Base-by-base conservation (phyloP, 2,888 invertebrate genomes). In the Dryococelus australis region DNA sequence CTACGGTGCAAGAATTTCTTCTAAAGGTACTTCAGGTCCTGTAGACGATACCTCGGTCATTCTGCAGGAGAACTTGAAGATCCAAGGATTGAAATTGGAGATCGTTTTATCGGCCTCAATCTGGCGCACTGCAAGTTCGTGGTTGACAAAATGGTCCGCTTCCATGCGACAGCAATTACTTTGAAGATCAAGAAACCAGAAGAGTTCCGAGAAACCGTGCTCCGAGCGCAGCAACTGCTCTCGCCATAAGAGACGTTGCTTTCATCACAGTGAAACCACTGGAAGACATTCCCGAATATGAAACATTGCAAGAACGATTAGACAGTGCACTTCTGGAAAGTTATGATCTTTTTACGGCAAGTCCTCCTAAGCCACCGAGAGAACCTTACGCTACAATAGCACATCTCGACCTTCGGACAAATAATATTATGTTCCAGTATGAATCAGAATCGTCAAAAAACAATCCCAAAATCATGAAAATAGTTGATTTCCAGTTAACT, bases 401-500 rank as follows among this genome's bases (percentile, higher is more conserved):
- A 93, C 35, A 35, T 35, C 35, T 35, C 4, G 35, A 35, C 35
- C 35, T 35, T 4, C 4, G 35, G 35, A 35, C 94, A 24, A 95
- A 95, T 90, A 95, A 95, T 89, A 92, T 95, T 0, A 93, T 95
- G 93, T 91, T 95, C 24, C 91, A 92, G 87, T 92, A 92, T 35
- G 35, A 35, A 35, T 35, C 35, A 1, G 35, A 35, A 3, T 35
- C 35, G 35, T 35, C 35, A 1, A 35, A 35, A 4, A 4, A 35
- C 4, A 35, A 35, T 35, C 35, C 35, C 2, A 35, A 35, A 35
- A 4, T 93, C 88, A 91, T 94, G 4, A 95, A 94, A 91, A 93
- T 95, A 84, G 92, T 95, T 0, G 95, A 95, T 90, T 93, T 95
- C 88, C 95, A 95, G 91, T 92, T 94, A 47, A 93, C 94, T 83